Evolutionary conservation across 2,888 invertebrate species (phyloP), one percentile per base, ranked within the genome.

Genomic region (Helobdella robusta): DNA sequence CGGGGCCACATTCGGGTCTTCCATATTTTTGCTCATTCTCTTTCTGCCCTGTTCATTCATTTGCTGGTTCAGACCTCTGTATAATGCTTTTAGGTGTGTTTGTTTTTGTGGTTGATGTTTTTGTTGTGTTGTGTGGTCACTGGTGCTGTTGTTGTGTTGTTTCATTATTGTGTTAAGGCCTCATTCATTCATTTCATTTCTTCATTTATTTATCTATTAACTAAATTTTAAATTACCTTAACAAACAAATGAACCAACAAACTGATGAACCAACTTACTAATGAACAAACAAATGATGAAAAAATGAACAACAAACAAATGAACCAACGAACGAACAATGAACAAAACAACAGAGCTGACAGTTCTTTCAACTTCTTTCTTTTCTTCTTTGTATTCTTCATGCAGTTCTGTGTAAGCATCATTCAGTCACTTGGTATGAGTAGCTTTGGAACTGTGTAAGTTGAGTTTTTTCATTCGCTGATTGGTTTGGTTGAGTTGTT

Each of bases 351-450:
- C 80, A 87, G 95, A 77, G 91, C 89, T 77, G 98, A 98, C 82
- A 95, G 94, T 73, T 97, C 97, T 2, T 93, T 98, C 84, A 98
- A 95, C 82, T 98, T 98, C 79, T 97, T 98, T 91, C 90, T 95
- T 64, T 98, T 93, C 83, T 98, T 98, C 85, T 93, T 98, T 80
- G 89, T 98, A 75, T 95, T 95, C 83, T 87, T 77, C 72, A 76
- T 78, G 71, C 79, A 79, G 75, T 78, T 78, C 76, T 83, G 94
- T 67, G 86, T 93, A 65, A 88, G 91, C 34, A 81, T 91, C 66
- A 85, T 94, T 62, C 91, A 93, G 82, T 85, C 90, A 28, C 84
- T 97, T 74, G 95, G 95, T 68, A 85, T 95, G 75, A 85, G 84
- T 36, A 84, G 84, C 66, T 85, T 88, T 69, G 93, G 93, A 69